These are phyloP conservation scores for Drepanosiphum platanoidis DNA, from an alignment of 2,888 invertebrate genomes.

Conservation along the genomic window DNA sequence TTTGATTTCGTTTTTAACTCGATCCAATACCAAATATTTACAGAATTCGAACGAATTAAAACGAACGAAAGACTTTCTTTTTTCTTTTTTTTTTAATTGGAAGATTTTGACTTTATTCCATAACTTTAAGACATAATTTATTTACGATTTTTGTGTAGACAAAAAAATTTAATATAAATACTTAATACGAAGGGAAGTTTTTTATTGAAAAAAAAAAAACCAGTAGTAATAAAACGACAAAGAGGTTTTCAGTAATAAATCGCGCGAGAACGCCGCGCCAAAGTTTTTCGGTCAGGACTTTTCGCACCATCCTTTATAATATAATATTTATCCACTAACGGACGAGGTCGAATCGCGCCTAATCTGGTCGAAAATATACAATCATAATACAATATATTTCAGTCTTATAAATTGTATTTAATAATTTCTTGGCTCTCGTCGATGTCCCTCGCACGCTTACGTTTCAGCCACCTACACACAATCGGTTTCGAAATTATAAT, in stretches of 20 bases:
- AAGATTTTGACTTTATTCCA: background rate
- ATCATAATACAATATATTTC: no score
- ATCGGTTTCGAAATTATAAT: background rate
- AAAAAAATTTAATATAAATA: constrained; percentile 13
- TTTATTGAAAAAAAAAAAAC: constrained; percentile 9
- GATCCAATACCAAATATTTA: background rate
- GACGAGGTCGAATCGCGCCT: background rate
- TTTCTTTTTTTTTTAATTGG: background rate
- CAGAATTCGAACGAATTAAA: background rate
- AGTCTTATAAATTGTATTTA: no score
- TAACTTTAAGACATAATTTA: constrained; percentile 1
- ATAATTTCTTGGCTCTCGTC: no score
- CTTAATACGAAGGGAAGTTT: background rate
- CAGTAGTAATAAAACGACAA: background rate
- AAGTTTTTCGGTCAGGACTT: constrained; percentile 51
- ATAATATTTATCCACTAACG: background rate
- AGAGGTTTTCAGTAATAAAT: constrained; percentile 39
- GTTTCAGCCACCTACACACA: no score
- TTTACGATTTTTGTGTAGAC: background rate
- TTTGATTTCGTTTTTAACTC: background rate
- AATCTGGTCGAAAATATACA: background rate
- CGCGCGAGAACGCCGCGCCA: constrained; percentile 3
- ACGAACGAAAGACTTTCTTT: background rate
- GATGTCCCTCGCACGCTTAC: no score
- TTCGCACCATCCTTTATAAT: constrained; percentile 32